Percentiles rank a stretch among this genome's conserved stretches.
Conservation (phyloP, 2,113 vertebrate species). For the Chaetura pelagica region DNA sequence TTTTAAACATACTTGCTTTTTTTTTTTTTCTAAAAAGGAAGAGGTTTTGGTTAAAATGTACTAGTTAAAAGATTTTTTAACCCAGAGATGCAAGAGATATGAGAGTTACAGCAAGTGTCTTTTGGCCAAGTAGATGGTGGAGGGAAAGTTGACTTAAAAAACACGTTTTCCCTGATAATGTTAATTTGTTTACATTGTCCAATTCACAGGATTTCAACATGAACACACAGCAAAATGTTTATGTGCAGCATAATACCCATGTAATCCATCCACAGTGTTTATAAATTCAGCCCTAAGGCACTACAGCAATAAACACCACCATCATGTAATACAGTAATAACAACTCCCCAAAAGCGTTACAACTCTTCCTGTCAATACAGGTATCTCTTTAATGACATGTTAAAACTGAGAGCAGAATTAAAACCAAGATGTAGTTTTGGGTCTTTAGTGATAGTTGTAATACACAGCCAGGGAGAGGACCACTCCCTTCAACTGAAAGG, state of each 20-base stretch:
- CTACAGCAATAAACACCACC: conserved; percentile 37
- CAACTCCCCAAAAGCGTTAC: conserved; percentile 49
- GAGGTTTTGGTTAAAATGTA: conserved; percentile 7
- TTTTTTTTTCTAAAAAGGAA: background rate
- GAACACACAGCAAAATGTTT: conserved; percentile 30
- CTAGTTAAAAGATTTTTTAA: conserved; percentile 15
- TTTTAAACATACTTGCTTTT: background rate
- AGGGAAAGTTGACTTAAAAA: conserved; percentile 28
- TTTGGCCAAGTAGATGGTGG: background rate
- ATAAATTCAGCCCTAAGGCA: conserved; percentile 58
- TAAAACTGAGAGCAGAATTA: conserved; percentile 40
- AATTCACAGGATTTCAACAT: conserved; percentile 23
- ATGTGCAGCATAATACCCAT: background rate
- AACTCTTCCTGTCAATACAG: conserved; percentile 57
- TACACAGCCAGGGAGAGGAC: background rate
- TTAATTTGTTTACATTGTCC: conserved; percentile 61
- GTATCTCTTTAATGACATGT: conserved; percentile 43
- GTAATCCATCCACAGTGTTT: conserved; percentile 17
- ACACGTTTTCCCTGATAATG: conserved; percentile 31
- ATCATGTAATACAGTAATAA: conserved; percentile 51
- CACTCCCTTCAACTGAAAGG: background rate
- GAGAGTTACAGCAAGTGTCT: background rate
- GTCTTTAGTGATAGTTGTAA: background rate
- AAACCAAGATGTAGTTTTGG: background rate
- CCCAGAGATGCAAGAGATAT: background rate